phyloP scores from a whole-genome alignment of 2,888 invertebrate genomes.

The Pocota personata region DNA sequence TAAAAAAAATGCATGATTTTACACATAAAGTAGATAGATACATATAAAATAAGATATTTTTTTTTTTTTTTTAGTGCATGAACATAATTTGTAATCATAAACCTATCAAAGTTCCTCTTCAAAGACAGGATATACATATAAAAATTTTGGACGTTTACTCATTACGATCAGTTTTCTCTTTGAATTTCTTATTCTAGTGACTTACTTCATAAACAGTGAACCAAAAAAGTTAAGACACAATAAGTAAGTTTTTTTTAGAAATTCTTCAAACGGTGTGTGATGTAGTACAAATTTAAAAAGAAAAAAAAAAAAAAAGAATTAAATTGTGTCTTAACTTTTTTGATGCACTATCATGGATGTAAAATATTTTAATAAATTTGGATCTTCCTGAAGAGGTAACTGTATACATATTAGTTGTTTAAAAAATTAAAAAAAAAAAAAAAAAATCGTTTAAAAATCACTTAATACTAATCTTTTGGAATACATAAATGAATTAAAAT shows the following conservation, averaged over 20 bases:
- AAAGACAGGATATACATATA: not conserved
- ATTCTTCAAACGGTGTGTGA: too few relatives aligned
- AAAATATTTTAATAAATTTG: not conserved
- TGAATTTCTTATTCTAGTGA: not conserved
- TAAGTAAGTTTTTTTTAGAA: not conserved
- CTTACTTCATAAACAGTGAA: not conserved
- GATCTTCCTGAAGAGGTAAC: not conserved
- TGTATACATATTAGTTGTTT: not conserved
- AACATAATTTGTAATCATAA: not conserved
- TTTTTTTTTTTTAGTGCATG: not conserved
- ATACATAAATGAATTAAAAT: not conserved
- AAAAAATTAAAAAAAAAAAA: not conserved
- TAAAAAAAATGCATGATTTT: not conserved
- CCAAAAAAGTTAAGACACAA: not conserved
- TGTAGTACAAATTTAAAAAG: too few relatives aligned
- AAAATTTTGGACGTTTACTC: not conserved
- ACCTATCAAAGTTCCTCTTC: not conserved
- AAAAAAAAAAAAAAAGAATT: not conserved
- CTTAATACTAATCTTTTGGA: not conserved
- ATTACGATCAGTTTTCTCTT: not conserved
- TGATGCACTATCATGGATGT: not conserved
- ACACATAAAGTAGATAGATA: not conserved
- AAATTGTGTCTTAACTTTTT: not conserved
- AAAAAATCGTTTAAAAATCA: slow-evolving; percentile 11
- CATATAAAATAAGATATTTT: not conserved